Base-by-base conservation (phyloP, 2,888 invertebrate species). In the Athalia cordata region DNA sequence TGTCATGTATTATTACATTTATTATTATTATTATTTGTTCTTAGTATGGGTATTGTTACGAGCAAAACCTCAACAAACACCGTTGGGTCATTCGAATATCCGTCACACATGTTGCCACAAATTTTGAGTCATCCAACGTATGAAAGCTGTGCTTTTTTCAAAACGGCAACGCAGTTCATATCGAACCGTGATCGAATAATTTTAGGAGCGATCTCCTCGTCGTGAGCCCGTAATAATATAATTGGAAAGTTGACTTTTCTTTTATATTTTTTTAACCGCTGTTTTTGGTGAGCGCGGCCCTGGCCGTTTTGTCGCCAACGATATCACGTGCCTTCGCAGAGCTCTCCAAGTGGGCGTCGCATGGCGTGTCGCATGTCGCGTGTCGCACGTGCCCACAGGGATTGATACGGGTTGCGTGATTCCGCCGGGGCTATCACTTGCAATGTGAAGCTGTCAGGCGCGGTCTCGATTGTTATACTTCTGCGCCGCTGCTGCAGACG, bases 361-460 rank as follows among this genome's bases (percentile, higher is more conserved):
- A 64, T 75, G 75, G 75, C 75, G 75, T 75, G 76, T 78, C 80
- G 75, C 79, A 80, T 84, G 83, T 75, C 62, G 82, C 82, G 80
- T 83, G 82, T 87, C 86, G 85, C 87, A 86, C 87, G 86, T 84
- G 83, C 82, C 79, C 50, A 50, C 50, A 64, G 75, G 49, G 79
- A 80, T 81, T 79, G 81, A 79, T 79, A 77, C 78, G 79, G 80
- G 64, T 78, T 65, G 77, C 78, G 78, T 77, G 75, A 75, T 75
- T 61, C 49, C 50, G 49, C 15, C 62, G 47, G 59, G 62, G 62
- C 64, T 75, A 75, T 75, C 75, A 75, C 75, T 61, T 62, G 72
- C 72, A 13, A 75, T n/a, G 62, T 75, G 62, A 45, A 61, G 64
- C 75, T 29, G 29, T 29, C 29, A 29, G 29, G 29, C 29, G 29